phyloP scores from a whole-genome alignment of 1,140 invertebrate species.

The Euschistus heros region DNA sequence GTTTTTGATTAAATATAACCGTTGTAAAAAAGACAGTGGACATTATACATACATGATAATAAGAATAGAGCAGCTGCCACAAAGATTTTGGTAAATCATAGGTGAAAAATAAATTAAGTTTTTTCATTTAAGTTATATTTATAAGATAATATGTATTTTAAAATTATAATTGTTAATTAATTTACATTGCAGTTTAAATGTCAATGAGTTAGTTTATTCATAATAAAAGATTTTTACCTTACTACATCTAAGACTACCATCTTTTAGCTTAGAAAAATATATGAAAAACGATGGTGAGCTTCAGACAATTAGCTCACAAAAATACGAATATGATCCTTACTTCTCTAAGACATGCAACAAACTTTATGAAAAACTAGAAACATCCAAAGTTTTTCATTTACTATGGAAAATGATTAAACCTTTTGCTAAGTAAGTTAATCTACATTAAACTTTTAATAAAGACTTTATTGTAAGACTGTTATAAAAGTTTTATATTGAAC shows the following conservation, averaged over 20 bases:
- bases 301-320: not conserved
- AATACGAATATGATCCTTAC: constrained; percentile 27
- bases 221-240: not conserved
- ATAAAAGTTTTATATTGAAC: not conserved
- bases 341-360: constrained; percentile 23
- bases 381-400: constrained; percentile 10
- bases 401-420: constrained; percentile 29
- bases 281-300: not conserved
- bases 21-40: too few relatives aligned
- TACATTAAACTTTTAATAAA: constrained; percentile 1
- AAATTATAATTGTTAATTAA: not conserved
- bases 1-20: not conserved
- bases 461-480: constrained; percentile 6
- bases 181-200: too few relatives aligned
- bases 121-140: too few relatives aligned
- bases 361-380: constrained; percentile 27
- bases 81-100: too few relatives aligned
- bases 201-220: too few relatives aligned
- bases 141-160: too few relatives aligned
- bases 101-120: too few relatives aligned
- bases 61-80: too few relatives aligned
- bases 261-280: not conserved
- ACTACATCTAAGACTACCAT: not conserved
- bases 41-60: too few relatives aligned
- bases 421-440: constrained; percentile 27